Conservation (phyloP, 2,113 vertebrate species). For the Rhinolophus ferrumequinum region DNA sequence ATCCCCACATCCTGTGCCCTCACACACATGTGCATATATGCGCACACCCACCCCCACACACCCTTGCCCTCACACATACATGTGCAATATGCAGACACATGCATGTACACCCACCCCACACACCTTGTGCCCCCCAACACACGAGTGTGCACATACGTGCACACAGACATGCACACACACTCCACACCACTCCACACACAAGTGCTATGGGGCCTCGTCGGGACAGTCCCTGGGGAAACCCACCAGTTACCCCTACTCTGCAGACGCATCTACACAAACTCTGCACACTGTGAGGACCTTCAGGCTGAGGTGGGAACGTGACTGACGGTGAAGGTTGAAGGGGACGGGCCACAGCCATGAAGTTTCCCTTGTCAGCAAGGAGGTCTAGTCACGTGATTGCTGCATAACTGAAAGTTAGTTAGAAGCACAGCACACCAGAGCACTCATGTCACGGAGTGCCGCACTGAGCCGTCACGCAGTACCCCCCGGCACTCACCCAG, state of each 20-base stretch:
- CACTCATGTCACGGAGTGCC: too few relatives aligned
- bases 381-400: neutral
- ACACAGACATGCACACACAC: too few relatives aligned
- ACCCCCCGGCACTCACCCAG: conserved; percentile 86
- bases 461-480: accelerated
- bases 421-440: neutral
- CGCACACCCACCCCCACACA: too few relatives aligned
- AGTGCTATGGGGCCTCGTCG: neutral
- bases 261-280: accelerated
- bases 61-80: too few relatives aligned
- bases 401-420: neutral
- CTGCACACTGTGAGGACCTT: accelerated
- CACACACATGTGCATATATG: too few relatives aligned
- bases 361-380: neutral
- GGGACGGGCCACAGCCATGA: neutral
- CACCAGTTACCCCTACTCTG: neutral
- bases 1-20: too few relatives aligned
- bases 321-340: neutral
- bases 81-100: accelerated
- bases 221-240: neutral
- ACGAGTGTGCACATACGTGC: too few relatives aligned
- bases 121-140: neutral
- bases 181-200: too few relatives aligned
- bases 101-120: too few relatives aligned
- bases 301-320: accelerated